These are phyloP conservation scores for Gymnogyps californianus DNA, from an alignment of 2,113 vertebrate genomes.

Conservation along the genomic window DNA sequence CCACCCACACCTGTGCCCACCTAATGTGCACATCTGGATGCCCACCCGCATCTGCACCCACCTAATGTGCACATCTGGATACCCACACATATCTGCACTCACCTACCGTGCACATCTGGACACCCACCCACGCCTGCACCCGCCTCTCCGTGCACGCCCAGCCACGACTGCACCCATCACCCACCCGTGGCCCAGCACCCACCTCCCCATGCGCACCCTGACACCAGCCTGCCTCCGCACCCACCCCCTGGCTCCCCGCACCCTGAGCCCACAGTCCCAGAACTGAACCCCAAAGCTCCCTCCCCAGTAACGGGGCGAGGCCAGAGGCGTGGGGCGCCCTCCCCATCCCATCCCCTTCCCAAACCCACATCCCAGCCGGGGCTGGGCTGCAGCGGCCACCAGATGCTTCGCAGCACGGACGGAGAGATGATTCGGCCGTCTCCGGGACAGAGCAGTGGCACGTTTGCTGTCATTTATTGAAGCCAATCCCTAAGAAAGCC, in stretches of 20 bases:
- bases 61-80: not conserved
- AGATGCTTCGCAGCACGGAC: fast-evolving
- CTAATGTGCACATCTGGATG: not conserved
- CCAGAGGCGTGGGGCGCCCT: fast-evolving
- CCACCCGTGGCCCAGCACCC: too few species aligned
- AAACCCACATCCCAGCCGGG: not conserved
- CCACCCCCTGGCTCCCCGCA: too few species aligned
- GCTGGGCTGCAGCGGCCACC: not conserved
- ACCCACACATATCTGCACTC: not conserved
- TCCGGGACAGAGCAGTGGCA: too few species aligned
- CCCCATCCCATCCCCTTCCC: not conserved
- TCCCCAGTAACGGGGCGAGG: not conserved
- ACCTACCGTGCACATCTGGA: not conserved
- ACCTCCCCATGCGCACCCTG: not conserved
- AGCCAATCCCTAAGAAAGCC: not conserved
- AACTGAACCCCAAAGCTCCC: not conserved
- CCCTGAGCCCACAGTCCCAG: not conserved
- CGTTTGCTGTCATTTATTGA: not conserved
- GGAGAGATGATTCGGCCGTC: not conserved
- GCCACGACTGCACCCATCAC: not conserved
- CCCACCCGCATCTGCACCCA: not conserved
- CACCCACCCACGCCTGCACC: not conserved
- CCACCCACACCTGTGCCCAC: not conserved
- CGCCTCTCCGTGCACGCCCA: not conserved
- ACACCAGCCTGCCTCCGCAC: not conserved